A percentile compares a stretch with the other conserved stretches of the same genome.
Conservation (phyloP, 1,140 invertebrate genomes). For the Eurosta solidaginis region DNA sequence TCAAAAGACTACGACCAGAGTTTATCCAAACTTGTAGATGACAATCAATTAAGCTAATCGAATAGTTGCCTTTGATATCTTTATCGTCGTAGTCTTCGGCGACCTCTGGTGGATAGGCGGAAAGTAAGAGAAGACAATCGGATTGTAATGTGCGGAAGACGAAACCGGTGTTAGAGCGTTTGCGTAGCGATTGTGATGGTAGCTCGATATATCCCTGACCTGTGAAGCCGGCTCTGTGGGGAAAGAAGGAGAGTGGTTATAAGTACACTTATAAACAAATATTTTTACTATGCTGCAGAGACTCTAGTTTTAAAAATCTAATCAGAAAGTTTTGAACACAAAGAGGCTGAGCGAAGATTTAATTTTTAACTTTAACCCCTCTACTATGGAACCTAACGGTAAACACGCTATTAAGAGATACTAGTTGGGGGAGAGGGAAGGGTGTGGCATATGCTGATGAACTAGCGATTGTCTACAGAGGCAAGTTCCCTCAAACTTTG, state of each 20-base stretch:
- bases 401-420: too few relatives aligned
- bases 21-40: constrained; percentile 68
- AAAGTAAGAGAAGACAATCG: constrained; percentile 75
- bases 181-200: constrained; percentile 68
- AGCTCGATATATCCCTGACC: constrained; percentile 82
- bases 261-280: too few relatives aligned
- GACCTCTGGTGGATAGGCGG: constrained; percentile 68
- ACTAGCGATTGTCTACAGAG: too few relatives aligned
- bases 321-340: too few relatives aligned
- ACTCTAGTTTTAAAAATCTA: too few relatives aligned
- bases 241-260: not conserved
- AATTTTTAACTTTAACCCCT: too few relatives aligned
- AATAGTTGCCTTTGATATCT: constrained; percentile 68
- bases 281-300: too few relatives aligned
- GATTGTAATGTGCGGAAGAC: constrained; percentile 76
- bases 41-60: constrained; percentile 69
- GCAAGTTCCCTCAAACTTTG: too few relatives aligned
- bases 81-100: constrained; percentile 60
- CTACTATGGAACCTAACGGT: too few relatives aligned
- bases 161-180: constrained; percentile 71
- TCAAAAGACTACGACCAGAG: constrained; percentile 69
- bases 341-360: too few relatives aligned
- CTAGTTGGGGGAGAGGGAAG: too few relatives aligned
- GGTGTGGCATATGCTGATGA: too few relatives aligned
- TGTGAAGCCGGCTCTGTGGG: constrained; percentile 71